Evolutionary conservation across 2,888 invertebrate species (phyloP), one percentile per base, ranked within the genome.

Genomic region (Barypeithes pellucidus): DNA sequence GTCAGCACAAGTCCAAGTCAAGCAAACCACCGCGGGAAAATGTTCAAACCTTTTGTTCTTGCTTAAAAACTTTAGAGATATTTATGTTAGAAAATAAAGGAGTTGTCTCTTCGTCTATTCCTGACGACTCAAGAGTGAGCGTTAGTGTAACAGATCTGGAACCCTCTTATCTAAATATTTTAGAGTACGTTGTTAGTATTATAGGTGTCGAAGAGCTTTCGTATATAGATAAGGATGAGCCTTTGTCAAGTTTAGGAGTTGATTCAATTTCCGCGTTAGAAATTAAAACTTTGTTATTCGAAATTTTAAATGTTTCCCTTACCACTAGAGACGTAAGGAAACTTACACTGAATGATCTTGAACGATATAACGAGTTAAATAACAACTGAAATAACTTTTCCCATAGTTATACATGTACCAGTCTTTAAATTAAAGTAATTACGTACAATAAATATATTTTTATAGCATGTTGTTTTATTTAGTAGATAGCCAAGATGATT

Each of bases 251-350:
- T 18, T 39, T 65, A 47, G 65, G 65, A 18, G 12, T 65, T 20
- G 65, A 65, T 18, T 65, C 65, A 18, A 65, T 65, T 14, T 52
- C 65, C 7, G 29, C 50, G 1, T 20, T 65, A 36, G 65, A 65
- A 52, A 52, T 65, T 20, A 65, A 65, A 18, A 65, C 20, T 33
- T 9, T 65, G n/a, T 22, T 65, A 8, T 12, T 11, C 12, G 36
- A 65, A 0, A n/a, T n/a, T 11, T 52, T 65, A 16, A 45, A 29
- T 18, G 22, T 65, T 16, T 9, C 47, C 4, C 7, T 65, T 24
- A 12, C 52, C 8, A 52, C 52, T 2, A 36, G 36, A 20, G 50
- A 65, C 3, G 45, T 65, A 0, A 65, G 65, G 7, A 65, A 65
- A 12, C 39, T 65, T 36, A 65, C 65, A 20, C 12, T 65, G 22